Evolutionary conservation across 2,113 vertebrate genomes (phyloP).

Genomic region (Rynchops niger): DNA sequence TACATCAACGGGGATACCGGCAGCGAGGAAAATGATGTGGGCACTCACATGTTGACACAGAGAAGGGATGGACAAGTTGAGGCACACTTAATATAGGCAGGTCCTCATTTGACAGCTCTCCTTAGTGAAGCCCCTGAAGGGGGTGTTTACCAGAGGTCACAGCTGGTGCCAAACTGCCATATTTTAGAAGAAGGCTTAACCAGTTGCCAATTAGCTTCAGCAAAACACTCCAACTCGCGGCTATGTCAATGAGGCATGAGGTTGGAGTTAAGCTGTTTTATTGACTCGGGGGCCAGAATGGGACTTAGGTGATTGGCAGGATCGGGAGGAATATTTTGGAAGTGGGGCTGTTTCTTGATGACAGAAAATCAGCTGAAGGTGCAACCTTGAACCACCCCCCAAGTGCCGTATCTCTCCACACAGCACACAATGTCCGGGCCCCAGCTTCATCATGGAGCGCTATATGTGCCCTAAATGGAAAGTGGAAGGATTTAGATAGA

Average conservation of each 20-base stretch:
- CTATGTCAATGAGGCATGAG: not conserved
- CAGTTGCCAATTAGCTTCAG: not conserved
- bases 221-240: not conserved
- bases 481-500: not conserved
- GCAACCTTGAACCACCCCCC: rapidly evolving
- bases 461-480: not conserved
- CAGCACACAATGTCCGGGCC: not conserved
- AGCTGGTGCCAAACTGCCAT: not conserved
- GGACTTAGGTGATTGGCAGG: not conserved
- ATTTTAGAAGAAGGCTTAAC: not conserved
- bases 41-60: not conserved
- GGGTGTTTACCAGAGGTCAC: not conserved
- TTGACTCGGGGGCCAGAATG: not conserved
- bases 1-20: rapidly evolving
- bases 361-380: not conserved
- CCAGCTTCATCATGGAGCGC: not conserved
- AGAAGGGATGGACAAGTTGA: not conserved
- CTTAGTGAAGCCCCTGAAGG: not conserved
- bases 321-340: not conserved
- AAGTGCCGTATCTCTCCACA: not conserved
- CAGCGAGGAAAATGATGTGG: rapidly evolving
- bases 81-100: not conserved
- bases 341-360: not conserved
- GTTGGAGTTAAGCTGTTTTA: not conserved
- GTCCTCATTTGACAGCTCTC: not conserved